Evolutionary conservation across 2,888 invertebrate genomes (phyloP).

Genomic region (Agriopis leucophaearia): DNA sequence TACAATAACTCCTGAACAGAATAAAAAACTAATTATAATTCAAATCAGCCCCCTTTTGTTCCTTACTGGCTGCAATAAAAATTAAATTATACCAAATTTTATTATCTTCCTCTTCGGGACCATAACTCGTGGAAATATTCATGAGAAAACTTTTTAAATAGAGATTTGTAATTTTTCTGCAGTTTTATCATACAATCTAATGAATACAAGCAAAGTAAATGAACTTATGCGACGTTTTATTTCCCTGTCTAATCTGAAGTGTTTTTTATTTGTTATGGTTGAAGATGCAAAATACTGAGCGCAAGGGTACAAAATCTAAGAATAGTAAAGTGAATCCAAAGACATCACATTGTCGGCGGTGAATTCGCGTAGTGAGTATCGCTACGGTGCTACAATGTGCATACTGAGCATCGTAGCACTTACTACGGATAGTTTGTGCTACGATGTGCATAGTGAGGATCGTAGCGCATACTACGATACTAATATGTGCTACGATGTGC

Average conservation of each 20-base stretch:
- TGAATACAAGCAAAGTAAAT: slow-evolving; percentile 12
- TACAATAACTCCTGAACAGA: slow-evolving; percentile 25
- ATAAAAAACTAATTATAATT: slow-evolving; percentile 66
- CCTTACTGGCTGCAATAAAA: slow-evolving; percentile 73
- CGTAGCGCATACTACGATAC: no score
- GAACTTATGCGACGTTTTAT: slow-evolving; percentile 5
- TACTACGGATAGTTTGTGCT: no score
- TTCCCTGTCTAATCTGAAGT: neutral
- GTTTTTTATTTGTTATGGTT: no score
- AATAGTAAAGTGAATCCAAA: no score
- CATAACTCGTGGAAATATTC: slow-evolving; percentile 77
- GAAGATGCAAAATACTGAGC: no score
- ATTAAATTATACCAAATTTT: slow-evolving; percentile 76
- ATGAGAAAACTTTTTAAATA: slow-evolving; percentile 73
- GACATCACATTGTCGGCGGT: no score
- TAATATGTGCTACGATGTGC: no score
- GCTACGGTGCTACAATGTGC: no score
- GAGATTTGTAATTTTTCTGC: slow-evolving; percentile 64
- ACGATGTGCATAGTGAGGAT: no score
- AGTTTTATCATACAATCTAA: slow-evolving; percentile 37
- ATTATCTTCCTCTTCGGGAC: slow-evolving; percentile 73
- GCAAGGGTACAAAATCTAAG: no score
- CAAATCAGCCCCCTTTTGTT: slow-evolving; percentile 72
- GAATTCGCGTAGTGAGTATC: no score
- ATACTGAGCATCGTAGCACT: no score